Base-by-base conservation (phyloP, 2,888 invertebrate species). In the Mesorhabditis spiculigera region DNA sequence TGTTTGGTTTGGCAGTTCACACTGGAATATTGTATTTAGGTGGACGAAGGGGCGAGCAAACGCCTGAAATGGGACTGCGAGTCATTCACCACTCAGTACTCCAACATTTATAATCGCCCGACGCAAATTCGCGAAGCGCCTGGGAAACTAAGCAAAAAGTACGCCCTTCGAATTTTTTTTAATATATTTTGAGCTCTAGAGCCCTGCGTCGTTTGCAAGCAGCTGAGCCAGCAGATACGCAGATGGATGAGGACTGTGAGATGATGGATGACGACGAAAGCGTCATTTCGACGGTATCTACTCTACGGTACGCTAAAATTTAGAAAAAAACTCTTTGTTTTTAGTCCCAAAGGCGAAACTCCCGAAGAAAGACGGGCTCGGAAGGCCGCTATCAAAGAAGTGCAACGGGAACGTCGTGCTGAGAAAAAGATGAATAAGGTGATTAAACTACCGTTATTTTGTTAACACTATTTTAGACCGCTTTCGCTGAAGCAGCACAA, bases 81-180 rank as follows among this genome's bases (percentile, higher is more conserved):
- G 66, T 82, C 83, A 4, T 82, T 85, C 72, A 71, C 78, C 79
- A 72, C 93, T 41, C 94, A 93, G 0, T 93, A 93, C 86, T 94
- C 94, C 5, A 95, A 92, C 85, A 89, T 92, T 68, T 94, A 93
- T 86, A 95, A 96, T 88, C 93, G 93, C 88, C 96, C 96, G 0
- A 93, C 92, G 86, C 82, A 93, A 42, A 94, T 95, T 65, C 75
- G 77, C 50, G 93, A 73, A 42, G 16, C 28, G 2, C 13, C 13
- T n/a, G 63, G 63, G 8, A 63, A 63, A 28, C 58, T 50, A 10
- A 50, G 58, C n/a, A 50, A 50, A n/a, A 50, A 50, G 58, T 63
- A 10, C 13, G 5, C 13, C 28, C n/a, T 63, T 63, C 28, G 16
- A 8, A 28, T 3, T 28, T 62, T 44, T 5, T 8, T 45, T n/a